Evolutionary conservation across 2,113 vertebrate genomes (phyloP).

Genomic region (Isurus oxyrinchus): DNA sequence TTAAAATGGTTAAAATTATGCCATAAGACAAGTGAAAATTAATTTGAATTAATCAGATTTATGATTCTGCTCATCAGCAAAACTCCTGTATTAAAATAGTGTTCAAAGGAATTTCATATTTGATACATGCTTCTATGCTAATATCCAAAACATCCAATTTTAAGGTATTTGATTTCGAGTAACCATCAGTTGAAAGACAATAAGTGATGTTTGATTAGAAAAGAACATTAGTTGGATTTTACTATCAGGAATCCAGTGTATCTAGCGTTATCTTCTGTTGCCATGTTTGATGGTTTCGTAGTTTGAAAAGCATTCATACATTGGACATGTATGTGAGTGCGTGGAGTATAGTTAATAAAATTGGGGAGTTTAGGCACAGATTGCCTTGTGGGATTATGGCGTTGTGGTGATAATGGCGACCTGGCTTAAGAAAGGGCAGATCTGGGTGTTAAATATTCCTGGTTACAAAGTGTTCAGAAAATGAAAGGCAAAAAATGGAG

Average conservation of each 20-base stretch:
- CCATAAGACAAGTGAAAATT: not conserved
- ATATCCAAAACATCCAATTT: not conserved
- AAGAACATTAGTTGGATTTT: not conserved
- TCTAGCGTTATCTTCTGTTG: not conserved
- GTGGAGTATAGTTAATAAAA: too few relatives aligned
- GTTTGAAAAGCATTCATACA: not conserved
- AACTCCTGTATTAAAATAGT: not conserved
- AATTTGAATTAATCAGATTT: not conserved
- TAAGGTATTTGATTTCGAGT: not conserved
- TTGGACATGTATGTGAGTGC: not conserved
- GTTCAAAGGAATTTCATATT: not conserved
- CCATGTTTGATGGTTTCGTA: not conserved
- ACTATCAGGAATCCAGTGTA: not conserved
- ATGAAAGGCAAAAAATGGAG: too few relatives aligned
- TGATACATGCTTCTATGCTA: not conserved
- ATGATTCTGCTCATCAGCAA: not conserved
- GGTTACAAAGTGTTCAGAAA: too few relatives aligned
- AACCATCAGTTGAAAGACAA: not conserved
- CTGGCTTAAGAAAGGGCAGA: too few relatives aligned
- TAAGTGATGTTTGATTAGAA: not conserved
- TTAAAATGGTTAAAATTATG: not conserved
- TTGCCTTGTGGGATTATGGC: too few relatives aligned
- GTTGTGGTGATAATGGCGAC: too few relatives aligned
- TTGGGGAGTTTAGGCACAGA: too few relatives aligned
- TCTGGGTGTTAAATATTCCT: too few relatives aligned